Conservation (phyloP, 1,140 invertebrate genomes). For the Zaprionus nigranus region DNA sequence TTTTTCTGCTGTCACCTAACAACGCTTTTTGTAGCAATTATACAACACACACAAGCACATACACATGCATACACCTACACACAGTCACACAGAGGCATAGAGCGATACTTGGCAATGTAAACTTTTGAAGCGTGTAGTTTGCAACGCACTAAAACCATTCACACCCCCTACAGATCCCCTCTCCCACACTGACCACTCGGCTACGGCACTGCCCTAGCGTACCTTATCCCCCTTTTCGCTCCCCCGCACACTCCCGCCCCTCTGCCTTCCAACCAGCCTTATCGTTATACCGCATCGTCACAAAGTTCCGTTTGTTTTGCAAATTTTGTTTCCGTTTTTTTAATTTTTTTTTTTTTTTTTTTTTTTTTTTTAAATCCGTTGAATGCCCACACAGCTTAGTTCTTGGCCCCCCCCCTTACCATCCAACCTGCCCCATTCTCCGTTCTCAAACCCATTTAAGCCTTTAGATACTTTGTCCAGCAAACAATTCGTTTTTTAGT, state of each 20-base stretch:
- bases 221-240: neutral
- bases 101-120: constrained; percentile 30
- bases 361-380: constrained; percentile 48
- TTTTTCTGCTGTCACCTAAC: constrained; percentile 21
- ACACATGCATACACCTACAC: neutral
- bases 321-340: constrained; percentile 12
- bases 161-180: neutral
- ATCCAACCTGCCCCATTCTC: too few relatives aligned
- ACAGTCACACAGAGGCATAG: constrained; percentile 8
- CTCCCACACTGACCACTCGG: neutral
- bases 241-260: neutral
- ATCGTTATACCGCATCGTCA: constrained; percentile 37
- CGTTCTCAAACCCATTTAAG: constrained; percentile 17
- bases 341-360: neutral
- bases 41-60: constrained; percentile 43
- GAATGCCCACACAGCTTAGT: constrained; percentile 40
- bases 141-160: constrained; percentile 29
- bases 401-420: neutral
- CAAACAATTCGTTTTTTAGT: constrained; percentile 47
- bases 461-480: constrained; percentile 67
- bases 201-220: neutral
- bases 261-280: neutral
- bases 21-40: constrained; percentile 56
- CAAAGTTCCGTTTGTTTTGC: constrained; percentile 64
- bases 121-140: constrained; percentile 63